Evolutionary conservation across 2,113 vertebrate genomes (phyloP), one percentile per base, ranked within the genome.

Genomic region (Oriolus oriolus): DNA sequence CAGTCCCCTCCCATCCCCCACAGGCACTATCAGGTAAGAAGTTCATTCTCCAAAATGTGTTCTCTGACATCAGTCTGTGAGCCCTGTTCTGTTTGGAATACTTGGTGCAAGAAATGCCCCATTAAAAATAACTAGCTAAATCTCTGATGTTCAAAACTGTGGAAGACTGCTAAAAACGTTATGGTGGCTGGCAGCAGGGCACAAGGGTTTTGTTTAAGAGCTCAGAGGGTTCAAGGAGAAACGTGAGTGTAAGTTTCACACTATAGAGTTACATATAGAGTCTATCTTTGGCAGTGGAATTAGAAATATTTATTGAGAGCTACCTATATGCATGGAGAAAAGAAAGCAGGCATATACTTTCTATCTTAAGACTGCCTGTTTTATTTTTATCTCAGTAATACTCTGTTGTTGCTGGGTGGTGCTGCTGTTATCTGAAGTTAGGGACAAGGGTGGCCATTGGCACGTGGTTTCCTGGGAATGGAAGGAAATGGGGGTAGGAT

Each of bases 21-120:
- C 99, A 2, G 99, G 99, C 97, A 99, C 99, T 86, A 98, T 99
- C 98, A 99, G 99, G 99, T 99, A 96, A 96, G 98, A 16, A 19
- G 19, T 28, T 56, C 2, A 27, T 30, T 22, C n/a, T 53, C 70
- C 39, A 39, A 28, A 75, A 33, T 4, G 13, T 39, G 4, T 80
- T 81, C 30, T 66, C 70, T 16, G 8, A 10, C 35, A 53, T 37
- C 42, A 60, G 7, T 28, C 65, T 76, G 33, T 44, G 85, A 76
- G 80, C 42, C 16, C 37, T 60, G 12, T 26, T 70, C 7, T 13
- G 15, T 71, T 61, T 80, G 33, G n/a, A 45, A 21, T 59, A 10
- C 20, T 21, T 53, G 19, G 17, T 74, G 37, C 24, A 7, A 84
- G 19, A 87, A 90, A 33, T 26, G 15, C 8, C 30, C 41, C 11